Evolutionary conservation across 2,797 vertebrate genomes (phyloP).

Genomic region (Coreius guichenoti): DNA sequence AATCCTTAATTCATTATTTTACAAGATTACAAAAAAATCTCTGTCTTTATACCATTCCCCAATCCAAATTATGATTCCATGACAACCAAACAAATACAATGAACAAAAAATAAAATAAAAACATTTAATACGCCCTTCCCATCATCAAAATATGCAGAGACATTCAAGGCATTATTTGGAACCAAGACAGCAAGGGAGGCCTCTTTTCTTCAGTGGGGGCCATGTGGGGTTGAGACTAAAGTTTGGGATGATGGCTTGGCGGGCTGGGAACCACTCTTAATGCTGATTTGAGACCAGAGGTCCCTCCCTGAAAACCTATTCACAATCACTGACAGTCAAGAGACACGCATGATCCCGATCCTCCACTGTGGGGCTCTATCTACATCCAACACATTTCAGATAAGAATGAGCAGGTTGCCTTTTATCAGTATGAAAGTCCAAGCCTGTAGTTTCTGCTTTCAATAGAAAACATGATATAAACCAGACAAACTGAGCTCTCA

Average conservation of each 20-base stretch:
- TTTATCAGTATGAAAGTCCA: background rate
- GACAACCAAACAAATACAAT: constrained; percentile 57
- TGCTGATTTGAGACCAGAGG: constrained; percentile 25
- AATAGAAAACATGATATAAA: constrained; percentile 40
- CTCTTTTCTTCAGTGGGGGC: constrained; percentile 1
- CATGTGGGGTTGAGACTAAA: constrained; percentile 20
- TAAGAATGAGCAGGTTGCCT: background rate
- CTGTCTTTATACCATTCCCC: constrained; percentile 66
- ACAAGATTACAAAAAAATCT: constrained; percentile 84
- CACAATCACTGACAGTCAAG: background rate
- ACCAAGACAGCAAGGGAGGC: constrained; percentile 35
- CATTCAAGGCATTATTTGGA: constrained; percentile 58
- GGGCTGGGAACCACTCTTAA: constrained; percentile 21
- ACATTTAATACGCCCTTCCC: constrained; percentile 44
- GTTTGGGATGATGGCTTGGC: background rate
- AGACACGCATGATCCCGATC: background rate
- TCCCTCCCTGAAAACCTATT: constrained; percentile 25
- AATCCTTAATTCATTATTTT: constrained; percentile 76
- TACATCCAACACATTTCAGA: background rate
- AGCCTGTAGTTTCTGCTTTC: constrained; percentile 1
- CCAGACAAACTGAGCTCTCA: constrained; percentile 5
- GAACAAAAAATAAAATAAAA: constrained; percentile 17
- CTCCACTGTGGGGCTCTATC: constrained; percentile 7
- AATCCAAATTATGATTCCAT: constrained; percentile 61
- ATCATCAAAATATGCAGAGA: constrained; percentile 50